Base-by-base conservation (phyloP, 2,888 invertebrate species). In the Actias luna region DNA sequence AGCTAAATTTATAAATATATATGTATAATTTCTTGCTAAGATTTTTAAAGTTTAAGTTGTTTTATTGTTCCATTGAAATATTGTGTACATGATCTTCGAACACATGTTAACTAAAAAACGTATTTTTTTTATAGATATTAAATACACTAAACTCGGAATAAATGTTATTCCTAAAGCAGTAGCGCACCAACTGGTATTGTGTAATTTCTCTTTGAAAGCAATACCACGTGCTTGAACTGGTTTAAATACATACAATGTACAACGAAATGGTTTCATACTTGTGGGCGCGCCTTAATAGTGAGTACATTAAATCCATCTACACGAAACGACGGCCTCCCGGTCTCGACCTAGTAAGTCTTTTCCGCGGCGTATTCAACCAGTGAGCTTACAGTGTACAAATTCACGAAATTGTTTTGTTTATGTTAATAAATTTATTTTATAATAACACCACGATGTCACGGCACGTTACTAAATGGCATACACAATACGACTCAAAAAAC, bases 221-320 rank as follows among this genome's bases (percentile, higher is more conserved):
- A 7, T 39, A 39, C 4, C 0, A 39, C 39, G n/a, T 16, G 2
- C 16, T 33, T 39, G 39, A 39, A 39, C 3, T 39, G 39, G n/a
- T 39, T n/a, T 39, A 39, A 39, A 39, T 39, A 39, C 39, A 39
- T 42, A n/a, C 18, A 42, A 8, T 8, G 42, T 42, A 42, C 18
- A 7, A n/a, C 8, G n/a, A 18, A 0, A 8, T 42, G 7, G 42
- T 42, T 42, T 42, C 7, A 42, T 42, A 42, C 29, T 2, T 59
- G 39, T 18, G n/a, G 8, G 16, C 27, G 36, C 27, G 5, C 18
- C 50, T 55, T 61, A 36, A n/a, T 52, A 33, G 59, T 63, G 31
- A 63, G 55, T 58, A 65, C 72, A 69, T 70, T 72, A 70, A 69
- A 69, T 68, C 55, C 60, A 63, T 65, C 60, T 60, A 63, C 14